Percentiles rank a stretch among this genome's conserved stretches.
Conservation (phyloP, 2,888 invertebrate species). For the Spisula subtruncata region DNA sequence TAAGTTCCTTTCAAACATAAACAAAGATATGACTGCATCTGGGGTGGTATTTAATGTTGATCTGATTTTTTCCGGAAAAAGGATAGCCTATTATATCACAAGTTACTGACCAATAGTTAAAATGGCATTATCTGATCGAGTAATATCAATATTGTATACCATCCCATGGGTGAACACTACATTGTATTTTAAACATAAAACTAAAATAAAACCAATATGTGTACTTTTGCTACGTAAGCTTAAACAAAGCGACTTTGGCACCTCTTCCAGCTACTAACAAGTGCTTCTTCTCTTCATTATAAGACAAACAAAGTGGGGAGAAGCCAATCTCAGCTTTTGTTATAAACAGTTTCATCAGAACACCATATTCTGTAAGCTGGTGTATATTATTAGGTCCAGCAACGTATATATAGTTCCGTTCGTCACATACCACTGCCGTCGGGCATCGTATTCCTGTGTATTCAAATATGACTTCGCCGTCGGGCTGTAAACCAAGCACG, state of each 20-base stretch:
- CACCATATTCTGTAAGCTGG: slow-evolving; percentile 60
- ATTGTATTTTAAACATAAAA: too few species aligned
- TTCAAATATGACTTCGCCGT: slow-evolving; percentile 60
- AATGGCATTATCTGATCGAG: too few species aligned
- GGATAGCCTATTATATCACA: too few species aligned
- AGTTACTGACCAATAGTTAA: too few species aligned
- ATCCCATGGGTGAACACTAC: too few species aligned
- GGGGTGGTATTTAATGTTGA: too few species aligned
- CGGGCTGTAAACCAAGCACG: slow-evolving; percentile 52
- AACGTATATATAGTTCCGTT: slow-evolving; percentile 66
- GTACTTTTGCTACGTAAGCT: slow-evolving; percentile 37
- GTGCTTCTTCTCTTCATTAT: slow-evolving; percentile 53
- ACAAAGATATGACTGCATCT: too few species aligned
- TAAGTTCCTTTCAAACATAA: too few species aligned
- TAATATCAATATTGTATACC: too few species aligned
- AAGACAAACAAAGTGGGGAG: slow-evolving; percentile 62
- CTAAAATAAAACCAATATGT: too few species aligned
- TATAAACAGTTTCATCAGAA: slow-evolving; percentile 65
- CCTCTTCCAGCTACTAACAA: slow-evolving; percentile 64
- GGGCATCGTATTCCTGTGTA: slow-evolving; percentile 65
- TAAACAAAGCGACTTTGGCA: slow-evolving; percentile 59
- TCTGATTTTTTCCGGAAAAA: too few species aligned
- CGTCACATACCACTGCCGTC: slow-evolving; percentile 61
- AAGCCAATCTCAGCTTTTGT: slow-evolving; percentile 71
- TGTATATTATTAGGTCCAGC: slow-evolving; percentile 64